These are phyloP conservation scores for Mesocentrotus franciscanus DNA, from an alignment of 53 echinoderm and acorn worm genomes.

Conservation along the genomic window DNA sequence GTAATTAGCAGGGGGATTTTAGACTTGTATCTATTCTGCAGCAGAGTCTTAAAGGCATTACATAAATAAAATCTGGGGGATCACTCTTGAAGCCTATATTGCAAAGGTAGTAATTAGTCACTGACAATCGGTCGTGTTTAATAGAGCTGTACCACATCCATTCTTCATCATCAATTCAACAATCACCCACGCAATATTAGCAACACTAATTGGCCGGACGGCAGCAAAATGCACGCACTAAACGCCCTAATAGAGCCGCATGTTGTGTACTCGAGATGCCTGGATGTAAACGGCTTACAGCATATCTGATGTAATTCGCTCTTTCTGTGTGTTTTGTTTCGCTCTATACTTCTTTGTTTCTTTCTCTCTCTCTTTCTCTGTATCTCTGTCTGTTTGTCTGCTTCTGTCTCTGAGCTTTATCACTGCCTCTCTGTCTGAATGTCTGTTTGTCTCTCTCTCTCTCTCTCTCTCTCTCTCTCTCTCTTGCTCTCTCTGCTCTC, in stretches of 20 bases:
- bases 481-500: neutral
- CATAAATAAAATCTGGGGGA: neutral
- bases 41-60: neutral
- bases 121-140: slow-evolving; percentile 39
- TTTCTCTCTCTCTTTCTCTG: neutral
- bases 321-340: neutral
- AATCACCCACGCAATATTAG: slow-evolving; percentile 26
- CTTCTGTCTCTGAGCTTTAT: neutral
- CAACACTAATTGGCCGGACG: slow-evolving; percentile 20
- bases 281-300: neutral
- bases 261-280: neutral
- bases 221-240: neutral
- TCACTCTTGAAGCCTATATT: neutral
- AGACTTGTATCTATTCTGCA: neutral
- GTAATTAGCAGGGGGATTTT: neutral
- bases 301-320: neutral
- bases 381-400: neutral
- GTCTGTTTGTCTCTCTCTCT: neutral
- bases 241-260: neutral
- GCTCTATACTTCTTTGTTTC: neutral
- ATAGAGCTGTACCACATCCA: neutral
- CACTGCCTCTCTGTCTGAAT: no score
- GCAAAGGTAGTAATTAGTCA: slow-evolving; percentile 22
- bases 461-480: neutral
- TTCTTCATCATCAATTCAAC: slow-evolving; percentile 32